A percentile compares a stretch with the other conserved stretches of the same genome.
These are phyloP conservation scores for Anhinga rufa DNA, from an alignment of 2,113 vertebrate species.

Conservation along the genomic window DNA sequence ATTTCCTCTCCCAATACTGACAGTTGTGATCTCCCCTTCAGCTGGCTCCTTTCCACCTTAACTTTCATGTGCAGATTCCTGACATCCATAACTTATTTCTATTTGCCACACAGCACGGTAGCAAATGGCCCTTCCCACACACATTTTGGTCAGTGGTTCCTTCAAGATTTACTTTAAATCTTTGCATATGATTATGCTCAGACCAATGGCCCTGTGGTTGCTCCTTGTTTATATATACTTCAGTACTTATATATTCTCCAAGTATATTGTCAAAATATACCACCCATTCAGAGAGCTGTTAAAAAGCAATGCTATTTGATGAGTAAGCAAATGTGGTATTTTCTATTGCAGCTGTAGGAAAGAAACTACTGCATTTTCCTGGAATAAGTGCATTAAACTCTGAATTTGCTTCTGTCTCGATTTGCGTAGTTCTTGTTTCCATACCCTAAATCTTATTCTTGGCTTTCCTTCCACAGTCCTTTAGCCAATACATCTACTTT, in stretches of 20 bases:
- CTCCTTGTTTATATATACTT: not conserved
- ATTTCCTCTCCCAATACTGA: not conserved
- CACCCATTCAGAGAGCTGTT: not conserved
- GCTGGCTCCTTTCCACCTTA: not conserved
- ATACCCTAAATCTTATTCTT: conserved; percentile 3
- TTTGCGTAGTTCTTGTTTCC: not conserved
- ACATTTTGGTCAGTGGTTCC: not conserved
- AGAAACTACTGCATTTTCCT: not conserved
- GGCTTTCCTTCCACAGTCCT: not conserved
- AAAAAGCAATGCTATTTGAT: not conserved
- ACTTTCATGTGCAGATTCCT: not conserved
- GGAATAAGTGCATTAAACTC: not conserved
- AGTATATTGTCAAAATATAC: not conserved
- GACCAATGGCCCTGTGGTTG: not conserved
- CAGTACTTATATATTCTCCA: not conserved
- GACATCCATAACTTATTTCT: not conserved
- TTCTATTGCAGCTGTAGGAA: not conserved
- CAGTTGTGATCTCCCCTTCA: not conserved
- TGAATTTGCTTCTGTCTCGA: not conserved
- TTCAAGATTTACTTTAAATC: not conserved
- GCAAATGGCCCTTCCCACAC: not conserved
- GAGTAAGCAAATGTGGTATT: not conserved
- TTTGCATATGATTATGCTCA: not conserved
- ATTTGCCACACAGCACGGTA: not conserved
- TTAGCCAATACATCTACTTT: not conserved